These are phyloP conservation scores for Fragum sueziense DNA, from an alignment of 2,888 invertebrate species.

Conservation along the genomic window DNA sequence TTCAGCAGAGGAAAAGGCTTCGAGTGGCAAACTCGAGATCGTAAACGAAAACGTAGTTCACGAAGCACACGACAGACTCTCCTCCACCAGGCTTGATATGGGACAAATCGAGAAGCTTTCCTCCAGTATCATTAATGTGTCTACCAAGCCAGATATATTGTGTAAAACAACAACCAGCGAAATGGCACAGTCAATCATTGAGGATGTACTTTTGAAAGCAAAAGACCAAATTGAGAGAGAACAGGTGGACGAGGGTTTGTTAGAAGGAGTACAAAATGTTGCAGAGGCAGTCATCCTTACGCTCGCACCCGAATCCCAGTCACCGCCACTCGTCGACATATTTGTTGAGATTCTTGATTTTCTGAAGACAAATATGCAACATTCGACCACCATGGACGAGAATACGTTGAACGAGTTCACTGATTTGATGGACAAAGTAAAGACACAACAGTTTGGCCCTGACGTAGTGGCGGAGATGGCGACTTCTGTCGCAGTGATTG, in stretches of 20 bases:
- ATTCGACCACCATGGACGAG: neutral
- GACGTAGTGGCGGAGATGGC: slow-evolving; percentile 46
- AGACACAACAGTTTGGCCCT: slow-evolving; percentile 2
- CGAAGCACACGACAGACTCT: slow-evolving; percentile 40
- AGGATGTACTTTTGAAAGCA: slow-evolving; percentile 39
- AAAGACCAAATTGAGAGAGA: slow-evolving; percentile 31
- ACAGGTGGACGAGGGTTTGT: slow-evolving; percentile 12
- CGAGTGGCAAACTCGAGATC: slow-evolving; percentile 9
- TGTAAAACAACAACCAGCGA: slow-evolving; percentile 26
- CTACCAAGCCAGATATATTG: slow-evolving; percentile 7
- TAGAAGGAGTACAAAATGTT: slow-evolving; percentile 42
- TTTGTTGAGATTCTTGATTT: slow-evolving; percentile 40
- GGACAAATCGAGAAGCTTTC: slow-evolving; percentile 44
- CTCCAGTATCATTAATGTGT: slow-evolving; percentile 28
- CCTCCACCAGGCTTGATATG: slow-evolving; percentile 28
- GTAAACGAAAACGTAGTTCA: slow-evolving; percentile 37
- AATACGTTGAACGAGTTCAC: slow-evolving; percentile 20
- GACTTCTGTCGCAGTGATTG: slow-evolving; percentile 32
- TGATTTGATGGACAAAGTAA: slow-evolving; percentile 29
- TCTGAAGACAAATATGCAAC: slow-evolving; percentile 17
- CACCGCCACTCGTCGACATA: slow-evolving; percentile 31
- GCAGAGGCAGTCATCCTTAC: slow-evolving; percentile 44
- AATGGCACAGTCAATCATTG: slow-evolving; percentile 33
- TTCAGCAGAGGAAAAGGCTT: slow-evolving; percentile 39
- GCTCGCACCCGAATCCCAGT: neutral